Conservation (phyloP, 64 coral and sea anemone species). For the Stylophora pistillata region DNA sequence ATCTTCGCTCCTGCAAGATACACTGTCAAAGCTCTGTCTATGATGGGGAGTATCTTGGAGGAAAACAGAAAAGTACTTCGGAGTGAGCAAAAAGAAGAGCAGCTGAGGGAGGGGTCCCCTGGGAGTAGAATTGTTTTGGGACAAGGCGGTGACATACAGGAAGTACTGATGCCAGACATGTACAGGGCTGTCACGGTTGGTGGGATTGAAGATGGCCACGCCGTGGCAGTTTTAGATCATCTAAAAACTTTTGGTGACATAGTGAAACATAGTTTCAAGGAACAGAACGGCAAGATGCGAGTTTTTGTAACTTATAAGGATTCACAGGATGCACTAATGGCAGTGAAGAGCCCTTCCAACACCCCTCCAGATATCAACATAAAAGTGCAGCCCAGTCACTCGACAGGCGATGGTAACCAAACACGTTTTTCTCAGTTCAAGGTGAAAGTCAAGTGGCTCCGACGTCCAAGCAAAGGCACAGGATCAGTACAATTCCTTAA, state of each 20-base stretch:
- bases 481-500: conserved; percentile 4
- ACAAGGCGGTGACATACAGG: conserved; percentile 58
- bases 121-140: conserved; percentile 62
- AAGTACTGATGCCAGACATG: conserved; percentile 79
- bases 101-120: background rate
- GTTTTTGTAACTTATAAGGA: conserved; percentile 49
- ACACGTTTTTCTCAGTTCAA: conserved; percentile 12
- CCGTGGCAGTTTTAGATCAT: background rate
- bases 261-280: background rate
- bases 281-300: background rate
- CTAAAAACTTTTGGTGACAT: conserved; percentile 36
- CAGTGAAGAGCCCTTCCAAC: background rate
- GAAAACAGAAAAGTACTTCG: conserved; percentile 31
- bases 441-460: conserved; percentile 28
- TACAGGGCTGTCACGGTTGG: conserved; percentile 70
- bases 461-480: conserved; percentile 40
- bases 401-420: background rate
- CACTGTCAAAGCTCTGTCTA: conserved; percentile 5
- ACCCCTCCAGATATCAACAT: background rate
- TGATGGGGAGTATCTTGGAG: conserved; percentile 33
- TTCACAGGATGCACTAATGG: conserved; percentile 12
- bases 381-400: background rate
- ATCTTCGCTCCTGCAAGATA: conserved; percentile 45
- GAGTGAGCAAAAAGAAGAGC: conserved; percentile 18
- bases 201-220: background rate